Evolutionary conservation across 1,140 invertebrate genomes (phyloP), one percentile per base, ranked within the genome.

Genomic region (Pararge aegeria): DNA sequence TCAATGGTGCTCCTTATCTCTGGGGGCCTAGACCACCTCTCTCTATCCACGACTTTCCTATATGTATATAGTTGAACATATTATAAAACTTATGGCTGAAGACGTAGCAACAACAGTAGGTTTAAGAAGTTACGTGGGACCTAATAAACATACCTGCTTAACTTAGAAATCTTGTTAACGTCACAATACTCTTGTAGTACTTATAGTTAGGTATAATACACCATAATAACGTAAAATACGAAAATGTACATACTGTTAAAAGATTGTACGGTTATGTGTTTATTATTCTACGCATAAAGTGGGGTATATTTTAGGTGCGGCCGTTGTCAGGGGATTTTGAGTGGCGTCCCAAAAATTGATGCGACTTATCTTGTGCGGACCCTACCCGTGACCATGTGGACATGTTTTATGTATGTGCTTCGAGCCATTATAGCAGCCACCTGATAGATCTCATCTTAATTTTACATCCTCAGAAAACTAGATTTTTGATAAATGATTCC

Each of bases 261-360:
- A 4, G 18, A 48, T 21, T 9, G 12, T 12, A 1, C 18, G 20
- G 9, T 13, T 34, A 52, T 37, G 27, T 30, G 21, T 51, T 82
- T 80, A 71, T 80, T 83, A 85, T 85, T 79, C 82, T 40, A 42
- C 80, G 75, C 76, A 82, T 80, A 80, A 83, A 80, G 61, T 56
- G 66, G 74, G 69, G 78, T 82, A 87, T 83, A 80, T 80, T 80
- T 87, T 80, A 80, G 42, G 30, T 34, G 38, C 62, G 53, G 64
- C 60, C 76, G 80, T 79, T 80, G 80, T 66, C 82, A 63, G 70
- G 80, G 79, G 79, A 81, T 82, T 83, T 76, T 73, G 75, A 71
- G 72, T 65, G 79, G 30, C 30, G 30, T 34, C 30, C 67, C 73
- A 81, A 87, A 83, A 87, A 85, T 80, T 34, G 30, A 34, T 34